phyloP scores from a whole-genome alignment of 2,113 vertebrate genomes.

The Setophaga coronata region DNA sequence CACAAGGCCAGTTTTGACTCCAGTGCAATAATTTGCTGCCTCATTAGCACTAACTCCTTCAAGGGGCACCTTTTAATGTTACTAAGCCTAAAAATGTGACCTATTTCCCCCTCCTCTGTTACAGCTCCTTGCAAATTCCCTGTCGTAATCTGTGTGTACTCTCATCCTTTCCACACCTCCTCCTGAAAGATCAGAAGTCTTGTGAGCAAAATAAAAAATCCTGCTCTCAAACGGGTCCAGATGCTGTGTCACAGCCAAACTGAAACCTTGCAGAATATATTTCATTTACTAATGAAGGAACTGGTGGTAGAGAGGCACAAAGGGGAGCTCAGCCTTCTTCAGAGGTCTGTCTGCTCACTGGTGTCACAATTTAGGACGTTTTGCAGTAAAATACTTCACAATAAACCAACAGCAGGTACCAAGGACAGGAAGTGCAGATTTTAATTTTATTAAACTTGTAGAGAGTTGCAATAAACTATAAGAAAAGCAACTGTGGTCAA shows the following conservation, averaged over 20 bases:
- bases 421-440: not conserved
- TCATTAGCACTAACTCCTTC: slow-evolving; percentile 62
- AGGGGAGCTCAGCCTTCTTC: not conserved
- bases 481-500: not conserved
- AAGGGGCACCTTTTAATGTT: slow-evolving; percentile 55
- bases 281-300: not conserved
- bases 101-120: not conserved
- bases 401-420: not conserved
- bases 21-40: slow-evolving; percentile 51
- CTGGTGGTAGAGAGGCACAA: not conserved
- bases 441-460: not conserved
- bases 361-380: not conserved
- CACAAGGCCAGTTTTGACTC: slow-evolving; percentile 4
- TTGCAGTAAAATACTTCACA: not conserved
- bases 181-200: not conserved
- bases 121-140: not conserved
- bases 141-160: not conserved
- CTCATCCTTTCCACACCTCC: not conserved
- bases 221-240: not conserved
- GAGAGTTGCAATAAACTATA: not conserved
- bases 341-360: not conserved
- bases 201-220: not conserved
- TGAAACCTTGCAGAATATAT: not conserved
- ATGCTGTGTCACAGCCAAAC: not conserved
- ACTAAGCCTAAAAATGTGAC: slow-evolving; percentile 43